Conservation (phyloP, 2,113 vertebrate genomes). For the Mustelus asterias region DNA sequence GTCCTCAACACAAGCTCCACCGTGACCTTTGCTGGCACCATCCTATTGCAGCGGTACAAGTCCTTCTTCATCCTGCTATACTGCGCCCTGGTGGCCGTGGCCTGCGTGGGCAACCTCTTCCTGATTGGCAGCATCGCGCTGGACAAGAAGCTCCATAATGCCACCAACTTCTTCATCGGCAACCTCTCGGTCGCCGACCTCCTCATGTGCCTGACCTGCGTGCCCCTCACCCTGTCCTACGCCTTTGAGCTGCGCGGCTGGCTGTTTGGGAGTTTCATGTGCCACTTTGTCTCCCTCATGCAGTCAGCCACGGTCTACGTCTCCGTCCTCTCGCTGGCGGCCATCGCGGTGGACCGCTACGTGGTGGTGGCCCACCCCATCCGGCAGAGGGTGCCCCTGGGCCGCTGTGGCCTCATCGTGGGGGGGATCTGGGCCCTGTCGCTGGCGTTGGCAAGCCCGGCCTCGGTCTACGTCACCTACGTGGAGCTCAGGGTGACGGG, state of each 20-base stretch:
- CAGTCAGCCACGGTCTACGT: slow-evolving; percentile 64
- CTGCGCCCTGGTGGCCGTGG: slow-evolving; percentile 57
- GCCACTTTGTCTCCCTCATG: slow-evolving; percentile 59
- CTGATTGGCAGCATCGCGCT: slow-evolving; percentile 58
- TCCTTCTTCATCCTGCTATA: slow-evolving; percentile 64
- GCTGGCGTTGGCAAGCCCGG: slow-evolving; percentile 56
- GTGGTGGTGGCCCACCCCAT: slow-evolving; percentile 63
- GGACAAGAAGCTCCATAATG: slow-evolving; percentile 67
- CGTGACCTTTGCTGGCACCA: slow-evolving; percentile 56
- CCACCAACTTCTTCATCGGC: slow-evolving; percentile 67
- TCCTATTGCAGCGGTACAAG: slow-evolving; percentile 60
- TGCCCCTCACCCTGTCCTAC: slow-evolving; percentile 63
- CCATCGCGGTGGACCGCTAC: slow-evolving; percentile 66
- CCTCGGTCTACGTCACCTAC: slow-evolving; percentile 54
- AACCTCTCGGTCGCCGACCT: slow-evolving; percentile 64
- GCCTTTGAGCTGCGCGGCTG: slow-evolving; percentile 62
- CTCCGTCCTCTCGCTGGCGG: slow-evolving; percentile 63
- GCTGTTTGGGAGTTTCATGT: slow-evolving; percentile 61
- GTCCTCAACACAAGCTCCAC: slow-evolving; percentile 52
- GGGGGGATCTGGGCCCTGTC: slow-evolving; percentile 58
- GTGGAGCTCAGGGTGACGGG: slow-evolving; percentile 58
- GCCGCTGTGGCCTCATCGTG: slow-evolving; percentile 53
- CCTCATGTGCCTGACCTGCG: slow-evolving; percentile 67
- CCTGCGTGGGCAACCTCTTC: slow-evolving; percentile 60
- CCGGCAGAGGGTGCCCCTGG: slow-evolving; percentile 54